Conservation (phyloP, 2,797 vertebrate species). For the Discoglossus pictus region DNA sequence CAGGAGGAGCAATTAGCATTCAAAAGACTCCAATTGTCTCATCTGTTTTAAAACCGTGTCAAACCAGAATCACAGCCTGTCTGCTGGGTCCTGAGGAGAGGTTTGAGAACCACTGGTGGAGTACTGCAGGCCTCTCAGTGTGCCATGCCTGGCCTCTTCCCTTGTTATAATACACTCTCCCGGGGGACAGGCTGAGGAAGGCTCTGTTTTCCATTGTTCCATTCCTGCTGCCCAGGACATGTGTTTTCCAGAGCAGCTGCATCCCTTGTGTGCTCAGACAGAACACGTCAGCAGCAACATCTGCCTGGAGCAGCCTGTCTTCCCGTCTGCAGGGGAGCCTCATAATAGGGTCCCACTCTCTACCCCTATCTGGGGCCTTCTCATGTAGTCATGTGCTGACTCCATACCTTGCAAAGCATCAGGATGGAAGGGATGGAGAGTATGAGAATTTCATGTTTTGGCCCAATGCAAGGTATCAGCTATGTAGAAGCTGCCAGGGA, state of each 20-base stretch:
- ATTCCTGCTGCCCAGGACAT: constrained; percentile 19
- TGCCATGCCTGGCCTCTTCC: constrained; percentile 20
- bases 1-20: no score
- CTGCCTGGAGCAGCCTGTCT: background rate
- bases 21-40: no score
- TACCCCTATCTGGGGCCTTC: background rate
- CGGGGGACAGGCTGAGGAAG: constrained; percentile 19
- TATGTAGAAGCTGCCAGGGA: no score
- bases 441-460: no score
- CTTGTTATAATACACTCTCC: background rate
- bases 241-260: constrained; percentile 38
- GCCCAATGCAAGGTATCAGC: no score
- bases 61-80: no score
- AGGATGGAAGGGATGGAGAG: no score
- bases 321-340: constrained; percentile 19
- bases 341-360: background rate
- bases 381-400: background rate
- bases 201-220: constrained; percentile 35
- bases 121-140: background rate
- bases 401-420: no score
- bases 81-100: no score
- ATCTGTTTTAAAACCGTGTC: no score
- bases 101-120: no score
- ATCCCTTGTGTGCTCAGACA: constrained; percentile 28
- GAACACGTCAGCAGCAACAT: constrained; percentile 20